A percentile compares a stretch with the other conserved stretches of the same genome.
phyloP scores from a whole-genome alignment of 2,113 vertebrate species.

The Mesembrinibis cayennensis region DNA sequence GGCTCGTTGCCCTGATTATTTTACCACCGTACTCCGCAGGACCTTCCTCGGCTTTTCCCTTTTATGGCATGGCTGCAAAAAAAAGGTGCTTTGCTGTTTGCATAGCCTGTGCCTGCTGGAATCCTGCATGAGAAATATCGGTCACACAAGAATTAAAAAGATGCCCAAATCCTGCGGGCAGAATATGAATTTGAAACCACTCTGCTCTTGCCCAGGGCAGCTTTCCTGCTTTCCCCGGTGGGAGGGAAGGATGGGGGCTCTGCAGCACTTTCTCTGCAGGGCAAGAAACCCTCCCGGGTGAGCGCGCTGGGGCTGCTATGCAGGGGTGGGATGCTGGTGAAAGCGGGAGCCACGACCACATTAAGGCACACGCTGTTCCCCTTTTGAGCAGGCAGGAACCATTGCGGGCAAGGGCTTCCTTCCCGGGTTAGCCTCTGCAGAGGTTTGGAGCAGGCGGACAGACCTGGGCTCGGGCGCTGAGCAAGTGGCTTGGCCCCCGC shows the following conservation, averaged over 20 bases:
- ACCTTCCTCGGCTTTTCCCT: background rate
- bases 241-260: background rate
- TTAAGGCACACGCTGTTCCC: background rate
- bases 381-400: background rate
- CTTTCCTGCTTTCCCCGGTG: fast-evolving
- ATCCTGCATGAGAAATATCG: background rate
- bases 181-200: fast-evolving
- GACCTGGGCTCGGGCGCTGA: background rate
- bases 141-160: background rate
- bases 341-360: background rate
- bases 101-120: background rate
- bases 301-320: fast-evolving
- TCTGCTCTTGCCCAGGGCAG: background rate
- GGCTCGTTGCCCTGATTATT: background rate
- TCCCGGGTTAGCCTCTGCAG: background rate
- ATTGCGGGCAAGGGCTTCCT: slow-evolving; percentile 3
- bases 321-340: background rate
- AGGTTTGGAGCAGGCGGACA: background rate
- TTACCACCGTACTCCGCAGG: background rate
- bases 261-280: background rate
- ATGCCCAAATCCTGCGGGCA: background rate
- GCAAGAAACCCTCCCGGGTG: background rate
- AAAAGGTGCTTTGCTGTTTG: background rate
- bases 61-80: background rate
- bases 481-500: background rate